Percentiles rank a stretch among this genome's conserved stretches.
Conservation (phyloP, 1,140 invertebrate species). For the Zaprionus taronus region DNA sequence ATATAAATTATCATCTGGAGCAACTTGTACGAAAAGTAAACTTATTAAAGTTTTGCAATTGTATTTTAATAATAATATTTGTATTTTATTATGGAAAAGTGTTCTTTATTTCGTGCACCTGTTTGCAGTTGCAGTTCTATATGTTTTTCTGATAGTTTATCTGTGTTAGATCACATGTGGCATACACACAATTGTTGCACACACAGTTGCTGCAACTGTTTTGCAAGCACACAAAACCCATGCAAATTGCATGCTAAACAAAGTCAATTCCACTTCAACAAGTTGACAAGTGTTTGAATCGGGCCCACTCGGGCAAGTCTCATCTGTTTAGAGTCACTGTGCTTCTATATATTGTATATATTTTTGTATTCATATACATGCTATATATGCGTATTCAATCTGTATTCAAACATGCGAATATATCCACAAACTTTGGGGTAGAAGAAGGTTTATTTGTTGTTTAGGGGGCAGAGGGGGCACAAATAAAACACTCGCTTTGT, state of each 20-base stretch:
- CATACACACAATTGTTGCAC: background rate
- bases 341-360: background rate
- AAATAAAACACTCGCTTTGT: conserved; percentile 67
- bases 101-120: background rate
- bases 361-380: background rate
- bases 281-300: conserved; percentile 25
- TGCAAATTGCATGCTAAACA: conserved; percentile 26
- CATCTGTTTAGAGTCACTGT: background rate
- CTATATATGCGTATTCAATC: background rate
- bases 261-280: conserved; percentile 29
- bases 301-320: background rate
- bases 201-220: background rate
- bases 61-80: too few relatives aligned
- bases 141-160: background rate
- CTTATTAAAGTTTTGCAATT: too few relatives aligned
- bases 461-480: conserved; percentile 46
- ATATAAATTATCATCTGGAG: too few relatives aligned
- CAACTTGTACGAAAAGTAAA: too few relatives aligned
- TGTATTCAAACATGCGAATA: conserved; percentile 3
- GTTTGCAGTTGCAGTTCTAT: background rate
- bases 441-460: conserved; percentile 31
- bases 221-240: conserved; percentile 2
- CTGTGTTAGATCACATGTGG: background rate
- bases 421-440: background rate
- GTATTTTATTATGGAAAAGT: background rate